phyloP scores from a whole-genome alignment of 2,888 invertebrate genomes.

The Drosophila demipolita region DNA sequence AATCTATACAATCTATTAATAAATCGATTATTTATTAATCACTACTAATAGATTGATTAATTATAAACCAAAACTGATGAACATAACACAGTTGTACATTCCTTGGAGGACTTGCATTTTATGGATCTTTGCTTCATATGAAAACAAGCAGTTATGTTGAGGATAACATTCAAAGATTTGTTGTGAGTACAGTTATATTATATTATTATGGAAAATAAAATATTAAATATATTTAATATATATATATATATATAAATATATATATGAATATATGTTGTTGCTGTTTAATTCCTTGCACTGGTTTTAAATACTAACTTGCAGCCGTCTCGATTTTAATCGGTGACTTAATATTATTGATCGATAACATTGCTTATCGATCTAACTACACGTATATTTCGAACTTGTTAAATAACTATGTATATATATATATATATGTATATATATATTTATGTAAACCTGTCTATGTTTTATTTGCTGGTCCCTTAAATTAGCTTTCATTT shows the following conservation, averaged over 20 bases:
- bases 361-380: constrained; percentile 21
- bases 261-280: not conserved
- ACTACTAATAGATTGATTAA: not conserved
- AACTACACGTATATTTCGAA: constrained; percentile 33
- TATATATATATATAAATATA: not conserved
- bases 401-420: constrained; percentile 34
- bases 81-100: not conserved
- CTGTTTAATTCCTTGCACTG: not conserved
- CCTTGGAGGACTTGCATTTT: not conserved
- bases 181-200: constrained; percentile 2
- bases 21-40: too few species aligned
- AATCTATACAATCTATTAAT: not conserved
- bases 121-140: not conserved
- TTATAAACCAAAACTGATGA: constrained; percentile 2
- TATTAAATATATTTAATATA: not conserved
- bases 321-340: not conserved
- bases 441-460: constrained; percentile 38
- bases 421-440: not conserved
- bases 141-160: not conserved
- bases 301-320: constrained; percentile 5
- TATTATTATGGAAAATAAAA: not conserved
- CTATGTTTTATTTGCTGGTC: constrained; percentile 27
- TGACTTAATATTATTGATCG: constrained; percentile 17
- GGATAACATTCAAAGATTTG: not conserved
- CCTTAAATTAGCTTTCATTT: constrained; percentile 49